Base-by-base conservation (phyloP, 2,888 invertebrate species). In the Hololepta plana region DNA sequence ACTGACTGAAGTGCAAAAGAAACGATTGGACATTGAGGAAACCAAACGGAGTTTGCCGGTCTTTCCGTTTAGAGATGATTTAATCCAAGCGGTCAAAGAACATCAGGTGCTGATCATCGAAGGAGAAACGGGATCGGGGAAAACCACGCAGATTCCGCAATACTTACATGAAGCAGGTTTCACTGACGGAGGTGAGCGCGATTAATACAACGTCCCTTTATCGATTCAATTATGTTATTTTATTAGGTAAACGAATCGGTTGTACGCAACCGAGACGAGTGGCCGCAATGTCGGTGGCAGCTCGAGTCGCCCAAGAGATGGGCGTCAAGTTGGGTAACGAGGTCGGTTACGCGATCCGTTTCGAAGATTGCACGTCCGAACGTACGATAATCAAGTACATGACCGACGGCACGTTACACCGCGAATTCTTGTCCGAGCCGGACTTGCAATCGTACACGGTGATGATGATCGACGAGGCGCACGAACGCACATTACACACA, bases 251-350 rank as follows among this genome's bases (percentile, higher is more conserved):
- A 59, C 76, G 79, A 54, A 85, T 96, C 43, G 96, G 95, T 1
- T 98, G 96, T 47, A 98, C 96, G 0, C 93, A 95, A 52, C 96
- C 98, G 0, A 63, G 96, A 36, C 64, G 98, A 52, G 98, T 99
- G 2, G 98, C 98, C 12, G 95, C 98, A 3, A 99, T 98, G 98
- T 91, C 91, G n/a, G 98, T 99, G 12, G 88, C 98, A 11, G 81
- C 95, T 3, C 70, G 98, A 50, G 98, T 99, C 2, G 87, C 96
- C 3, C 85, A 96, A 50, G 98, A 99, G 66, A 88, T 96, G 85
- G 72, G 73, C 37, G 82, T 87, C 0, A 98, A 96, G 58, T 61
- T 98, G 15, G 98, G 96, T 25, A 84, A 82, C 52, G 84, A 85
- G 60, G 85, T 85, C 24, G 79, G 80, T 3, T 80, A 80, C 40